A percentile compares a stretch with the other conserved stretches of the same genome.
Conservation (phyloP, 2,888 invertebrate genomes). For the Melanophora roralis region DNA sequence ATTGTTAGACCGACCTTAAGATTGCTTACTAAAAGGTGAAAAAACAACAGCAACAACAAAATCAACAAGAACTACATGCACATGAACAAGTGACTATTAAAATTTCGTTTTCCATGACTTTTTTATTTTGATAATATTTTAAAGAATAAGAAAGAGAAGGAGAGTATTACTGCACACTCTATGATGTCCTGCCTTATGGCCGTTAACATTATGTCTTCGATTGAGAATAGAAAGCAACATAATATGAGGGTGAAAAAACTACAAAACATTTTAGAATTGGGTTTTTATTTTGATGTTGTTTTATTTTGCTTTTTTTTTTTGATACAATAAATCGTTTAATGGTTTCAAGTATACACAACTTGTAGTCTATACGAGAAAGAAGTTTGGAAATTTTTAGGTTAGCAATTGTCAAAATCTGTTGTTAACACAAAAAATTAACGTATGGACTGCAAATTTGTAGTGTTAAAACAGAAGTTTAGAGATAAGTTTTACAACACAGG, state of each 20-base stretch:
- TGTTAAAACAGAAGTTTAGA: too few relatives aligned
- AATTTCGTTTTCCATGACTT: constrained; percentile 24
- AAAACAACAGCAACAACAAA: neutral
- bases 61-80: neutral
- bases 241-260: neutral
- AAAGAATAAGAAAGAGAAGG: neutral
- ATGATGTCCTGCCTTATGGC: constrained; percentile 7
- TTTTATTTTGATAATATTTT: neutral
- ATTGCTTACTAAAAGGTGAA: too few relatives aligned
- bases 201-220: constrained; percentile 4
- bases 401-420: too few relatives aligned
- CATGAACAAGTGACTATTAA: constrained; percentile 30
- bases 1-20: too few relatives aligned
- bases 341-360: too few relatives aligned
- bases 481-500: too few relatives aligned
- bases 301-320: neutral
- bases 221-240: neutral
- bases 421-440: too few relatives aligned
- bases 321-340: too few relatives aligned
- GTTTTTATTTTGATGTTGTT: constrained; percentile 2
- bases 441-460: too few relatives aligned
- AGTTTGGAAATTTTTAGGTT: too few relatives aligned
- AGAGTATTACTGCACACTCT: neutral
- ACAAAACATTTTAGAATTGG: constrained; percentile 7
- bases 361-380: too few relatives aligned